phyloP scores from a whole-genome alignment of 2,888 invertebrate genomes.

The Polia nebulosa region DNA sequence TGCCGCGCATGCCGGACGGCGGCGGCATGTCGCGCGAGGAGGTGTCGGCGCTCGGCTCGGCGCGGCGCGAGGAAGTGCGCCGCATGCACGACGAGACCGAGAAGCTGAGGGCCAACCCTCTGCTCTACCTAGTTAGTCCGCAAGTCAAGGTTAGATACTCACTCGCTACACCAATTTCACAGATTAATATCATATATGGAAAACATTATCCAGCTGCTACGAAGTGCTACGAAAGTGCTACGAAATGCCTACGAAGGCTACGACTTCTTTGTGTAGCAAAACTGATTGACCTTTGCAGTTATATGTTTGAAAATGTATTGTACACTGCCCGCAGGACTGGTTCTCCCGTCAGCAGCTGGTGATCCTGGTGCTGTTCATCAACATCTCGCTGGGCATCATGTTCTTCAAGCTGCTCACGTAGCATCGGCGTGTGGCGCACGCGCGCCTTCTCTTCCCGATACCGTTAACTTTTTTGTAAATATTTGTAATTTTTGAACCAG shows the following conservation, averaged over 20 bases:
- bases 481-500: constrained; percentile 79
- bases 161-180: not conserved
- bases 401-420: constrained; percentile 99
- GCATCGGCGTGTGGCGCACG: constrained; percentile 91
- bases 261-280: not conserved
- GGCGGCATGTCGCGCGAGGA: constrained; percentile 97
- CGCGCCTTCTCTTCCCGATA: constrained; percentile 76
- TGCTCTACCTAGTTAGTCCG: constrained; percentile 98
- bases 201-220: constrained; percentile 23
- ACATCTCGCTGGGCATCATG: constrained; percentile 98
- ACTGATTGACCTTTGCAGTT: not conserved
- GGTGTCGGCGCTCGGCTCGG: constrained; percentile 98
- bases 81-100: constrained; percentile 97
- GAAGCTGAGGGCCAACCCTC: constrained; percentile 97
- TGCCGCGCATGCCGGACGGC: constrained; percentile 95
- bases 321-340: constrained; percentile 94
- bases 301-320: constrained; percentile 7
- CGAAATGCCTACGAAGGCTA: constrained; percentile 45
- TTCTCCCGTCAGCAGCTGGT: constrained; percentile 98
- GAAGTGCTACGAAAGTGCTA: constrained; percentile 53
- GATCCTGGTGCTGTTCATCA: constrained; percentile 97
- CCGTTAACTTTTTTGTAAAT: constrained; percentile 80
- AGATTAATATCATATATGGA: not conserved
- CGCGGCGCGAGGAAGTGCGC: constrained; percentile 98
- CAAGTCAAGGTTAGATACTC: constrained; percentile 95